These are phyloP conservation scores for Zophobas atratus DNA, from an alignment of 1,140 invertebrate genomes.

Conservation along the genomic window DNA sequence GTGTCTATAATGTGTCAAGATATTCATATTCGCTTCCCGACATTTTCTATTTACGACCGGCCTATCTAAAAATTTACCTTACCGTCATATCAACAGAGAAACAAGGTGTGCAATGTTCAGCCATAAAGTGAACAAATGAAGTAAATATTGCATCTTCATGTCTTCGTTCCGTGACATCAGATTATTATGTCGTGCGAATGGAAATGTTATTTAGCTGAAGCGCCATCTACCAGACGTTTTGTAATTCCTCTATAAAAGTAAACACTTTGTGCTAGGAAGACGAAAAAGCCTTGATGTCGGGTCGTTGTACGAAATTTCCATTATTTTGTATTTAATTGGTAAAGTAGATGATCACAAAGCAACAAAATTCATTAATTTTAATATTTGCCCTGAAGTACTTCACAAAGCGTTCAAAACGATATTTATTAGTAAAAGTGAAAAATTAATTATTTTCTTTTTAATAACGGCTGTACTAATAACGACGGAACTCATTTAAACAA, in stretches of 20 bases:
- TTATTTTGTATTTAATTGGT: conserved; percentile 14
- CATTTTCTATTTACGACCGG: background rate
- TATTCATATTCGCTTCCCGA: background rate
- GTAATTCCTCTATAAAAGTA: too few species aligned
- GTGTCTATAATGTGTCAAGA: background rate
- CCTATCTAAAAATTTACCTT: background rate
- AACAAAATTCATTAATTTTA: conserved; percentile 22
- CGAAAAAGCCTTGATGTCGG: background rate
- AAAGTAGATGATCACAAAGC: conserved; percentile 12
- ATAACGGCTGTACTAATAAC: conserved; percentile 10
- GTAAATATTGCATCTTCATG: too few species aligned
- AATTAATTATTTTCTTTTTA: conserved; percentile 36
- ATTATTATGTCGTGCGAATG: too few species aligned
- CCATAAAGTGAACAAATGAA: background rate
- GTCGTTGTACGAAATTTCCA: background rate
- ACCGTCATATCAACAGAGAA: background rate
- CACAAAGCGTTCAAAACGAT: conserved; percentile 19
- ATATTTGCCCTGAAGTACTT: conserved; percentile 18
- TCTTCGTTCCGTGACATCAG: too few species aligned
- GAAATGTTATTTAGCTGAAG: too few species aligned
- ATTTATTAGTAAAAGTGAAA: conserved; percentile 36
- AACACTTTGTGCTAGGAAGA: background rate
- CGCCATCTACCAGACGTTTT: too few species aligned
- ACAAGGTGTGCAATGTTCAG: background rate
- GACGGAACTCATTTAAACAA: conserved; percentile 17